These are phyloP conservation scores for Grammomys surdaster DNA, from an alignment of 2,113 vertebrate species.

Conservation along the genomic window DNA sequence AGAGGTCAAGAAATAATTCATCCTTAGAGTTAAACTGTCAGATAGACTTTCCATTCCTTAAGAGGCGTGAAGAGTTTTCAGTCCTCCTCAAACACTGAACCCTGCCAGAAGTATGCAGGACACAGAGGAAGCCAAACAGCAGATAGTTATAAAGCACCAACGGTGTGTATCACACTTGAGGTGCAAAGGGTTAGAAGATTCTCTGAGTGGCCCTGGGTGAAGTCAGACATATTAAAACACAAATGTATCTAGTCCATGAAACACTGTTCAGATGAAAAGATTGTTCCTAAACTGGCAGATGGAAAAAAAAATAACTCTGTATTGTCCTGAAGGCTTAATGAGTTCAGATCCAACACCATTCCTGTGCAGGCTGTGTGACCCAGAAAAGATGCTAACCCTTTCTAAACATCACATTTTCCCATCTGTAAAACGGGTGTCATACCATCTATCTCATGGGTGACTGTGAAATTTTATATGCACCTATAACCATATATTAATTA, in stretches of 20 bases:
- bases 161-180: neutral
- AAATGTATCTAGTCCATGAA: neutral
- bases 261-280: neutral
- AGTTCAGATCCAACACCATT: neutral
- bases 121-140: slow-evolving; percentile 6
- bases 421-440: neutral
- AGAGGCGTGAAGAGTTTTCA: slow-evolving; percentile 25
- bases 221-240: neutral
- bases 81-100: neutral
- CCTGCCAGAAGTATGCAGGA: neutral
- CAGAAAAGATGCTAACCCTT: neutral
- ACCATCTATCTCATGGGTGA: neutral
- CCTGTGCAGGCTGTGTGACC: neutral
- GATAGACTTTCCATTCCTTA: slow-evolving; percentile 62
- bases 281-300: neutral
- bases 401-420: neutral
- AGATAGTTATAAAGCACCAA: neutral
- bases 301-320: neutral
- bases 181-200: neutral
- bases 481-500: neutral
- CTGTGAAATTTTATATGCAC: neutral
- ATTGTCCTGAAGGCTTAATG: neutral
- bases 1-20: slow-evolving; percentile 35
- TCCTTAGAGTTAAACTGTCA: neutral
- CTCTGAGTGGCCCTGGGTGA: neutral